Percentiles rank a stretch among this genome's conserved stretches.
phyloP scores from a whole-genome alignment of 2,113 vertebrate genomes.

The Thamnaconus septentrionalis region DNA sequence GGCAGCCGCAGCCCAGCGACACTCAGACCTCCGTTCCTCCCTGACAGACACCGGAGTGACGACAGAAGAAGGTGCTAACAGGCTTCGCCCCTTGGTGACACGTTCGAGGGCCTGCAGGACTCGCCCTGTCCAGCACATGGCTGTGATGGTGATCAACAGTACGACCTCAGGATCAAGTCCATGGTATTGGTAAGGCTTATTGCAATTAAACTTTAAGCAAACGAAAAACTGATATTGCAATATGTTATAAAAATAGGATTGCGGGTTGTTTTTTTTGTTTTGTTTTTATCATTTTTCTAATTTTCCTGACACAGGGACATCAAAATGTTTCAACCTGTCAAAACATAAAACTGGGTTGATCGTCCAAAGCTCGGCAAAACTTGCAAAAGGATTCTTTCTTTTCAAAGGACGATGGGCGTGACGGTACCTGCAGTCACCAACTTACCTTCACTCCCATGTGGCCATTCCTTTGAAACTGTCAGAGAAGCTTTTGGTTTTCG shows the following conservation, averaged over 20 bases:
- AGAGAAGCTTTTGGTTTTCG: no score
- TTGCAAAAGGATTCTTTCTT: background rate
- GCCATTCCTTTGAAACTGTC: no score
- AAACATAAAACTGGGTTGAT: no score
- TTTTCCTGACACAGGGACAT: no score
- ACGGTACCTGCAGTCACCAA: no score
- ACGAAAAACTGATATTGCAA: background rate
- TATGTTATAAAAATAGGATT: background rate
- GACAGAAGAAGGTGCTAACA: slow-evolving; percentile 62
- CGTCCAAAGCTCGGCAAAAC: no score
- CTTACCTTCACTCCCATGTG: no score
- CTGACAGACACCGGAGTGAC: slow-evolving; percentile 47
- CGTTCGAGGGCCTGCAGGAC: slow-evolving; percentile 40
- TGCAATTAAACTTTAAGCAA: background rate
- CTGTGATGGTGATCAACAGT: no score
- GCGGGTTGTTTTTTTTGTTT: no score
- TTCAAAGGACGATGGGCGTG: no score
- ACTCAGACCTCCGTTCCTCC: slow-evolving; percentile 37
- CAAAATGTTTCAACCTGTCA: no score
- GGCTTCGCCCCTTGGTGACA: slow-evolving; percentile 49
- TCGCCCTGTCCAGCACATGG: slow-evolving; percentile 48
- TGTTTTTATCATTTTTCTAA: background rate
- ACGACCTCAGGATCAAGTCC: slow-evolving; percentile 11
- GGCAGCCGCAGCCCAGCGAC: slow-evolving; percentile 18
- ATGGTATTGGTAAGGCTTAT: no score